A percentile compares a stretch with the other conserved stretches of the same genome.
These are phyloP conservation scores for Ectemnius cavifrons DNA, from an alignment of 2,888 invertebrate genomes.

Conservation along the genomic window DNA sequence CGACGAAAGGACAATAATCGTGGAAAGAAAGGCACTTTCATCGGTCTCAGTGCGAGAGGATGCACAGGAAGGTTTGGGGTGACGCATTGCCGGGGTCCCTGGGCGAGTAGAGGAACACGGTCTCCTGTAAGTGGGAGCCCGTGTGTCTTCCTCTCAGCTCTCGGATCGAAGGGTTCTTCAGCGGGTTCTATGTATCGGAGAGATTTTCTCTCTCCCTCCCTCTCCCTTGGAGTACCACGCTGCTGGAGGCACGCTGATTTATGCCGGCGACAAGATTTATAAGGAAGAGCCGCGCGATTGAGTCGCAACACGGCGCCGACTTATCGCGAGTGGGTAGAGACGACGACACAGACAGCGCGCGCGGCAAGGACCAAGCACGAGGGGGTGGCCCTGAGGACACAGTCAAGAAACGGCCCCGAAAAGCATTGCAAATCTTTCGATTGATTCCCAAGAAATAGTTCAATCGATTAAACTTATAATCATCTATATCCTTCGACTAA, in stretches of 20 bases:
- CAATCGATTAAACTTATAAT: conserved; percentile 27
- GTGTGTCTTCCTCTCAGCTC: conserved; percentile 67
- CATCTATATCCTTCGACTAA: too few relatives aligned
- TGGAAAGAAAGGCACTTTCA: conserved; percentile 18
- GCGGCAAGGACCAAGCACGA: conserved; percentile 21
- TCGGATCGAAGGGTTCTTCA: conserved; percentile 72
- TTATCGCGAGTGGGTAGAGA: conserved; percentile 77
- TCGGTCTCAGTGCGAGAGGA: conserved; percentile 16
- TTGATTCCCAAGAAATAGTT: conserved; percentile 49
- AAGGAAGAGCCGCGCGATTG: conserved; percentile 76
- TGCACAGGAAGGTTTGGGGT: conserved; percentile 38
- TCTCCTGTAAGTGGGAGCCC: conserved; percentile 65
- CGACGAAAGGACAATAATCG: conserved; percentile 11
- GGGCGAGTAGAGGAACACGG: conserved; percentile 51
- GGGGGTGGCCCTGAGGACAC: conserved; percentile 12
- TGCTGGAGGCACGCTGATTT: conserved; percentile 77
- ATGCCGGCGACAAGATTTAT: conserved; percentile 75
- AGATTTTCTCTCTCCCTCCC: too few relatives aligned
- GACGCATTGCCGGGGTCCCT: conserved; percentile 64
- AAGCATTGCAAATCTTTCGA: conserved; percentile 52
- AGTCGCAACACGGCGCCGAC: conserved; percentile 77
- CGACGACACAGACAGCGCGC: conserved; percentile 59
- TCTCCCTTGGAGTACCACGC: conserved; percentile 72
- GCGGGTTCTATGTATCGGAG: conserved; percentile 66
- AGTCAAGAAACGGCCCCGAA: conserved; percentile 27